Conservation (phyloP, 2,797 vertebrate species). For the Peromyscus attwateri region DNA sequence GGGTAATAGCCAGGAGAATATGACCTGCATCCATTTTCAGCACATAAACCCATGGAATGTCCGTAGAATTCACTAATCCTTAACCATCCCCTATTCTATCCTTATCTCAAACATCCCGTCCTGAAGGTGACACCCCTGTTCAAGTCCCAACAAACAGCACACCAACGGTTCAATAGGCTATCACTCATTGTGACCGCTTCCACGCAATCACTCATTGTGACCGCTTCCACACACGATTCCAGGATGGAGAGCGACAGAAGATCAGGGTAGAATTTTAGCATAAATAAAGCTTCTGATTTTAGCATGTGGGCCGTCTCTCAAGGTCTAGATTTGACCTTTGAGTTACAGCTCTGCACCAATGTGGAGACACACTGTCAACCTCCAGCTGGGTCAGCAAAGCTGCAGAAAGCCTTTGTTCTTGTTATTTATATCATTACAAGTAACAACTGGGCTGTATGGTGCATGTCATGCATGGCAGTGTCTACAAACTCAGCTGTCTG, state of each 20-base stretch:
- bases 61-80: conserved; percentile 67
- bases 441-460: accelerated
- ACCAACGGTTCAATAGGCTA: conserved; percentile 52
- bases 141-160: neutral
- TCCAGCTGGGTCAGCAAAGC: neutral
- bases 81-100: conserved; percentile 68
- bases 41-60: conserved; percentile 64
- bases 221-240: neutral
- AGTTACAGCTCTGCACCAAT: neutral
- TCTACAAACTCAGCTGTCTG: neutral
- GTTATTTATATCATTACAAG: neutral
- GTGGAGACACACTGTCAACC: neutral
- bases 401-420: neutral
- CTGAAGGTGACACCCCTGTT: conserved; percentile 55
- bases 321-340: neutral
- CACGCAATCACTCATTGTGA: neutral
- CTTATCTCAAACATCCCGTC: conserved; percentile 53
- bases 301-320: neutral
- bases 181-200: conserved; percentile 22
- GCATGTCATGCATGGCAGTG: neutral
- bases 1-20: conserved; percentile 72
- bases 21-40: conserved; percentile 83
- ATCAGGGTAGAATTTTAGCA: conserved; percentile 6
- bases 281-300: neutral
- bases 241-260: neutral